Evolutionary conservation across 2,113 vertebrate genomes (phyloP).

Genomic region (Coturnix japonica): DNA sequence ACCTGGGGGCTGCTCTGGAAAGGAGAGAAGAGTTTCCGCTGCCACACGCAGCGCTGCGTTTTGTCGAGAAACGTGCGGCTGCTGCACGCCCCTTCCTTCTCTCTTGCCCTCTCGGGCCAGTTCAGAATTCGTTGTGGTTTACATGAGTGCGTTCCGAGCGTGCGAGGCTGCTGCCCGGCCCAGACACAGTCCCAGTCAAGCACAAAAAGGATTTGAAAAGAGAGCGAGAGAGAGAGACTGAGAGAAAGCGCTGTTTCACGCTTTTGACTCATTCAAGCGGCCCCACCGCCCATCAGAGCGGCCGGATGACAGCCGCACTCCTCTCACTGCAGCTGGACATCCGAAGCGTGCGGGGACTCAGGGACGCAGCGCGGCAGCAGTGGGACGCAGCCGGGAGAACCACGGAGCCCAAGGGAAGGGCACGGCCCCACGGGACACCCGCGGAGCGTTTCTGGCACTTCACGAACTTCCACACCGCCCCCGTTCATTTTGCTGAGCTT

Average conservation of each 20-base stretch:
- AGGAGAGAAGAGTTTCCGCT: neutral
- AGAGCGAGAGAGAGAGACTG: too few relatives aligned
- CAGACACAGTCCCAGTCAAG: conserved; percentile 23
- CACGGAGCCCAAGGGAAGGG: conserved; percentile 70
- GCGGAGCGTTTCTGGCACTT: neutral
- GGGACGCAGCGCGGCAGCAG: conserved; percentile 62
- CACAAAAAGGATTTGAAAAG: neutral
- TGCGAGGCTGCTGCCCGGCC: neutral
- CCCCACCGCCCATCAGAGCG: conserved; percentile 59
- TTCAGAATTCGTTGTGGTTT: conserved; percentile 21
- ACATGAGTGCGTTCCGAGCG: neutral
- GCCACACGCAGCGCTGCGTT: neutral
- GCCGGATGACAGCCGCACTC: conserved; percentile 71
- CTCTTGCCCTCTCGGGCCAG: neutral
- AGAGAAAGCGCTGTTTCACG: conserved; percentile 35
- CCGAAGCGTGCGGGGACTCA: conserved; percentile 60
- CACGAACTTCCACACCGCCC: neutral
- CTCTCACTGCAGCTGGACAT: conserved; percentile 66
- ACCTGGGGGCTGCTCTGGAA: too few relatives aligned
- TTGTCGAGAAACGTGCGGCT: neutral
- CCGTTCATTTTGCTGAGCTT: neutral
- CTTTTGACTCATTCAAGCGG: conserved; percentile 61
- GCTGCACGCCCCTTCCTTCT: neutral
- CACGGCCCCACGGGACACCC: neutral
- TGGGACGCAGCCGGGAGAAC: conserved; percentile 66